Evolutionary conservation across 2,888 invertebrate genomes (phyloP).

Genomic region (Hyposoter didymator): DNA sequence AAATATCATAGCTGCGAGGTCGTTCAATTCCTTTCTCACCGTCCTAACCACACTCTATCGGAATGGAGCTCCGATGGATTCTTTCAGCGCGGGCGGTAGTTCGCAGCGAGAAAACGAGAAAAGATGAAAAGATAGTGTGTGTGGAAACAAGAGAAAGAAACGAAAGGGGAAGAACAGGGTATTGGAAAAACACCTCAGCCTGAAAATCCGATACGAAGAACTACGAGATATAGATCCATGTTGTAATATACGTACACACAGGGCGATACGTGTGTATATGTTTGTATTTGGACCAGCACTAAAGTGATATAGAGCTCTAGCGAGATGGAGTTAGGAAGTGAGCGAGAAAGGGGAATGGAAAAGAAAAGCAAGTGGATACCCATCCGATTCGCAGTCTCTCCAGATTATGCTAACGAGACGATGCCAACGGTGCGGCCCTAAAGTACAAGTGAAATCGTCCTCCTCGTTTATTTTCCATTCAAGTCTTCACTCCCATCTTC

Average conservation of each 20-base stretch:
- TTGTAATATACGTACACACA: constrained; percentile 22
- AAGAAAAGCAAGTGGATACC: constrained; percentile 60
- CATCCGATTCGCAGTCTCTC: constrained; percentile 73
- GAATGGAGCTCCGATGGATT: constrained; percentile 51
- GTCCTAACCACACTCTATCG: not conserved
- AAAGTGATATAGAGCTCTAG: constrained; percentile 35
- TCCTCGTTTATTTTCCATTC: constrained; percentile 68
- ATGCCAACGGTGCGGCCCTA: constrained; percentile 68
- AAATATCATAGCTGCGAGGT: constrained; percentile 30
- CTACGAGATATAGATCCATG: constrained; percentile 5
- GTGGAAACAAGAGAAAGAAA: constrained; percentile 36
- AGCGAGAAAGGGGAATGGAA: constrained; percentile 59
- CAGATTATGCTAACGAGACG: constrained; percentile 81
- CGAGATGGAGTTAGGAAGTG: constrained; percentile 27
- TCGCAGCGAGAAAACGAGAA: constrained; percentile 54
- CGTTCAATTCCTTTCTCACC: constrained; percentile 21
- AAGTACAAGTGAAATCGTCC: constrained; percentile 62
- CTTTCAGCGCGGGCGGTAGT: constrained; percentile 49
- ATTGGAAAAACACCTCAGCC: constrained; percentile 64
- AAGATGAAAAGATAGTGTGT: constrained; percentile 57
- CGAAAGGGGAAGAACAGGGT: constrained; percentile 35
- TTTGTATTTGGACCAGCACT: constrained; percentile 30
- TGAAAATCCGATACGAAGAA: constrained; percentile 61
- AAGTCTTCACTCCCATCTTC: constrained; percentile 59
- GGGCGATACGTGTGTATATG: not conserved